Evolutionary conservation across 2,113 vertebrate species (phyloP).

Genomic region (Otis tarda): DNA sequence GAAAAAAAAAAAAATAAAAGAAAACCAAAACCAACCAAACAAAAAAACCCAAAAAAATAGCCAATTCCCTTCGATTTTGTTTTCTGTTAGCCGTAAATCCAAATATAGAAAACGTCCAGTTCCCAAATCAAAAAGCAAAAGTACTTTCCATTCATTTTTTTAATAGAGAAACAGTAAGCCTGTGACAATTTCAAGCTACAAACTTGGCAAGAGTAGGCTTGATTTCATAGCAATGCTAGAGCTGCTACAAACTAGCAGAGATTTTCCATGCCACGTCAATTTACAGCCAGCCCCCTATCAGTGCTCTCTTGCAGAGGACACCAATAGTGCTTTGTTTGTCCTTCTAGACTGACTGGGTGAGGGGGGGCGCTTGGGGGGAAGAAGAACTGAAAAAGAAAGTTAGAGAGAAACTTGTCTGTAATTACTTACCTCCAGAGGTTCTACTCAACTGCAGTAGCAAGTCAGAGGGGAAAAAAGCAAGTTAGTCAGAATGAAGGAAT

Average conservation of each 20-base stretch:
- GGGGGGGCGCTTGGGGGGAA: background rate
- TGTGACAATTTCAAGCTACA: constrained; percentile 14
- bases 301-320: constrained; percentile 74
- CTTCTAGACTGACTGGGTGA: constrained; percentile 60
- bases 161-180: background rate
- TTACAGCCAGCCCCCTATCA: constrained; percentile 79
- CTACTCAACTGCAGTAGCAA: constrained; percentile 20
- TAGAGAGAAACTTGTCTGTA: constrained; percentile 52
- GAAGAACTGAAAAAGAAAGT: constrained; percentile 71
- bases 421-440: constrained; percentile 66
- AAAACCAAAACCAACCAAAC: background rate
- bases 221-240: constrained; percentile 48
- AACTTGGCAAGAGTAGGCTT: constrained; percentile 30
- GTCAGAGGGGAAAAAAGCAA: constrained; percentile 11
- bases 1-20: too few species aligned
- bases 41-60: background rate
- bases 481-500: constrained; percentile 57
- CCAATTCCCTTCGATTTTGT: constrained; percentile 39
- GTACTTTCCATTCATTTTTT: constrained; percentile 72
- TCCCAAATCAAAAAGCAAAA: constrained; percentile 1
- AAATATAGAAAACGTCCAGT: background rate
- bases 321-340: constrained; percentile 79
- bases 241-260: constrained; percentile 72
- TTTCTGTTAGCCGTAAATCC: constrained; percentile 46
- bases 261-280: constrained; percentile 87